phyloP scores from a whole-genome alignment of 2,888 invertebrate genomes.

The Cheilosia variabilis region DNA sequence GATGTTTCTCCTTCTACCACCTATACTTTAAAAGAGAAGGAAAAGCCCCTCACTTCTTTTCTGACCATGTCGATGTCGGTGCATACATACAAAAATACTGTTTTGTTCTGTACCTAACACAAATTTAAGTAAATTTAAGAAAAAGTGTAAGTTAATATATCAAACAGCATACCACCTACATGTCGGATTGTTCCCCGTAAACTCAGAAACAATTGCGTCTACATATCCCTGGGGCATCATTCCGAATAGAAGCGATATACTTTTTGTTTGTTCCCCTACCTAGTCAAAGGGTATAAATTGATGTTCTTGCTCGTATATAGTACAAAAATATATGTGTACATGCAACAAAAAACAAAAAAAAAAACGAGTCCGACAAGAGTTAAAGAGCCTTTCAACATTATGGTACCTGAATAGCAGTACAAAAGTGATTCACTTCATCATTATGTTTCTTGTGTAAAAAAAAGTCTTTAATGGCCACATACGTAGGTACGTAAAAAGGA shows the following conservation, averaged over 20 bases:
- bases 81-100: no score
- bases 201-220: constrained; percentile 59
- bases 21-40: no score
- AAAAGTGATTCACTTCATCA: constrained; percentile 55
- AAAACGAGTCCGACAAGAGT: constrained; percentile 40
- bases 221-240: constrained; percentile 42
- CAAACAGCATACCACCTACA: not conserved
- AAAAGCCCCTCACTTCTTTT: no score
- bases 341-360: not conserved
- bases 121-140: not conserved
- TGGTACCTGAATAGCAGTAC: constrained; percentile 37
- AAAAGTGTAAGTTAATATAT: not conserved
- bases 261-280: constrained; percentile 25
- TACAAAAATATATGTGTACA: not conserved
- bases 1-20: no score
- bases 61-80: no score
- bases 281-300: constrained; percentile 38
- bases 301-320: constrained; percentile 24
- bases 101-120: no score
- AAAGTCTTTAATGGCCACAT: constrained; percentile 44
- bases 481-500: constrained; percentile 24
- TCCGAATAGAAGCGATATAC: constrained; percentile 16
- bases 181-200: constrained; percentile 24
- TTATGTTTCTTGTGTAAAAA: constrained; percentile 40
- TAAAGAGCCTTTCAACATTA: constrained; percentile 47